phyloP scores from a whole-genome alignment of 2,888 invertebrate genomes.

The Punctoribates punctum region DNA sequence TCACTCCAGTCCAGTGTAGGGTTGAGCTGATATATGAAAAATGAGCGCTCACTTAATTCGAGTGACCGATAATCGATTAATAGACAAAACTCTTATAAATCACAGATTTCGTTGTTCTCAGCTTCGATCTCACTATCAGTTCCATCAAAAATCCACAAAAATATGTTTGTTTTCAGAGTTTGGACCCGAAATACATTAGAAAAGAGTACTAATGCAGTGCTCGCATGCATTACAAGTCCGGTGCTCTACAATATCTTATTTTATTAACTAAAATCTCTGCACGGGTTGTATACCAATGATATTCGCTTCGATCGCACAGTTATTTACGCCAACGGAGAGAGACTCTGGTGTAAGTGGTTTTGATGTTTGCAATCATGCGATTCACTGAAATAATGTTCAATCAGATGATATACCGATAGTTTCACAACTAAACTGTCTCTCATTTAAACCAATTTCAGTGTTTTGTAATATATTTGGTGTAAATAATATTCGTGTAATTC shows the following conservation, averaged over 20 bases:
- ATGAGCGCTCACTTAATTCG: slow-evolving; percentile 7
- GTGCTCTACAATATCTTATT: slow-evolving; percentile 12
- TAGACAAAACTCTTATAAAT: slow-evolving; percentile 22
- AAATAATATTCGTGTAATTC: slow-evolving; percentile 9
- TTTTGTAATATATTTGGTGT: not conserved
- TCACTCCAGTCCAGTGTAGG: not conserved
- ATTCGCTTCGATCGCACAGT: not conserved
- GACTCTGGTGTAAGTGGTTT: slow-evolving; percentile 16
- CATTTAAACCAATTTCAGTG: not conserved
- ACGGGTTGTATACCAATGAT: not conserved
- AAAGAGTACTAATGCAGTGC: not conserved
- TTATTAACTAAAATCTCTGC: not conserved
- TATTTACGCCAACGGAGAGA: not conserved
- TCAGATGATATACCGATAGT: slow-evolving; percentile 5
- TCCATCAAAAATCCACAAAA: not conserved
- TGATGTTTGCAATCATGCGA: slow-evolving; percentile 20
- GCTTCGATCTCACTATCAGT: not conserved
- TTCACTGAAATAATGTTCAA: slow-evolving; percentile 12
- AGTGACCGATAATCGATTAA: slow-evolving; percentile 27
- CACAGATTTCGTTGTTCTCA: slow-evolving; percentile 25
- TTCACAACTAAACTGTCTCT: not conserved
- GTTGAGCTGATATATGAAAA: slow-evolving; percentile 8
- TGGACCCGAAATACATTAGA: not conserved
- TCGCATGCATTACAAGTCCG: slow-evolving; percentile 5
- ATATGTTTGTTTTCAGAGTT: slow-evolving; percentile 5